Conservation (phyloP, 2,113 vertebrate species). For the Capreolus pygargus region DNA sequence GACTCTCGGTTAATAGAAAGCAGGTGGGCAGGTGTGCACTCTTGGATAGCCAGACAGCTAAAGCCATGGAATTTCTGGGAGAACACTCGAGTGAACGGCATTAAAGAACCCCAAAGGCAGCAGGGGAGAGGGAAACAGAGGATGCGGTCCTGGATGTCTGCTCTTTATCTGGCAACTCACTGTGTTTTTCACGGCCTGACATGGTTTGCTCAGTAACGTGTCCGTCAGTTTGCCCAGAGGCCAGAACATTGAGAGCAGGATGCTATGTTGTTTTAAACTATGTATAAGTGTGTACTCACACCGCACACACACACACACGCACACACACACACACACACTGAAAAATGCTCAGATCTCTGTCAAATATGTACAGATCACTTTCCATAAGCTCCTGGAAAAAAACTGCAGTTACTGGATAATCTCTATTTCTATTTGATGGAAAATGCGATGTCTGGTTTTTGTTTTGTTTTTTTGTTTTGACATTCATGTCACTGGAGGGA, state of each 20-base stretch:
- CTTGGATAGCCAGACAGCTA: background rate
- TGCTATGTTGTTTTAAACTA: constrained; percentile 10
- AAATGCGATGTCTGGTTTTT: background rate
- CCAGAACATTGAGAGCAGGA: background rate
- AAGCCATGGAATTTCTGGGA: background rate
- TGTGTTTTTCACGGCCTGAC: background rate
- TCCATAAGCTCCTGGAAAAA: background rate
- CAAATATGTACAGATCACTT: constrained; percentile 8
- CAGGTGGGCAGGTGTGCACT: background rate
- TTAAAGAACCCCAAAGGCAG: background rate
- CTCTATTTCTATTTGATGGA: constrained; percentile 52
- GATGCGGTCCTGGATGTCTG: background rate
- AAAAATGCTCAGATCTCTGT: background rate
- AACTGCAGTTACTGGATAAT: constrained; percentile 21
- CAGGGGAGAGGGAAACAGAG: background rate
- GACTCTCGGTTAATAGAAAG: background rate
- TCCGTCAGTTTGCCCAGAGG: background rate
- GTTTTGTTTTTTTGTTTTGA: background rate
- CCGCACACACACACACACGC: background rate
- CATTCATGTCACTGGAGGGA: background rate
- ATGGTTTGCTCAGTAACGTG: background rate
- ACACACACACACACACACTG: background rate
- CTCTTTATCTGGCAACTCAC: background rate
- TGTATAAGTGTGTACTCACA: background rate
- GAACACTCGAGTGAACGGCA: background rate